phyloP scores from a whole-genome alignment of 2,888 invertebrate genomes.

The Rhaphigaster nebulosa region DNA sequence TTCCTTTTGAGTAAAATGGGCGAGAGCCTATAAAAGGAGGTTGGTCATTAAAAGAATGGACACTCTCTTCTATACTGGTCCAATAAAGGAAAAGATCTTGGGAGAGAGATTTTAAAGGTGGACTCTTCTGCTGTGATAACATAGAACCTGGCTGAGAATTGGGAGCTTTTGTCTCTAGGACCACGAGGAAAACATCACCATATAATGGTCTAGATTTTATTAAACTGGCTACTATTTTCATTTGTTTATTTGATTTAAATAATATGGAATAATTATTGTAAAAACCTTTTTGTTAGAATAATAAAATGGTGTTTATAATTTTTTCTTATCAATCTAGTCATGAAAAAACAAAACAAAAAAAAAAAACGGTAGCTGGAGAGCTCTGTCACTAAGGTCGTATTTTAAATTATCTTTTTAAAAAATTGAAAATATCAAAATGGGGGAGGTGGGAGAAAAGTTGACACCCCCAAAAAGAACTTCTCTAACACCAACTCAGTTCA shows the following conservation, averaged over 20 bases:
- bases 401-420: too few relatives aligned
- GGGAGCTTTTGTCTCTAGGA: background rate
- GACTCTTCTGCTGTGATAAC: background rate
- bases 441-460: too few relatives aligned
- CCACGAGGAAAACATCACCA: background rate
- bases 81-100: conserved; percentile 30
- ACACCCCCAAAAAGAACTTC: too few relatives aligned
- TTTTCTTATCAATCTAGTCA: too few relatives aligned
- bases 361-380: too few relatives aligned
- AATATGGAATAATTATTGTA: too few relatives aligned
- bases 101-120: background rate
- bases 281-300: too few relatives aligned
- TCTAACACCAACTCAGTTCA: too few relatives aligned
- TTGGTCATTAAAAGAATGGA: conserved; percentile 1
- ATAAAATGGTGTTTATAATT: too few relatives aligned
- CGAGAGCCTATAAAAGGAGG: background rate
- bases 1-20: background rate
- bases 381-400: too few relatives aligned
- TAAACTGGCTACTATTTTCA: background rate
- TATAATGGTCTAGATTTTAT: background rate
- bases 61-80: background rate
- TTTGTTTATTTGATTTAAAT: background rate
- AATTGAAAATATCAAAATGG: too few relatives aligned
- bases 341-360: too few relatives aligned
- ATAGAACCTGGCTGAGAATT: background rate